These are phyloP conservation scores for Carposina sasakii DNA, from an alignment of 1,140 invertebrate genomes.

Conservation along the genomic window DNA sequence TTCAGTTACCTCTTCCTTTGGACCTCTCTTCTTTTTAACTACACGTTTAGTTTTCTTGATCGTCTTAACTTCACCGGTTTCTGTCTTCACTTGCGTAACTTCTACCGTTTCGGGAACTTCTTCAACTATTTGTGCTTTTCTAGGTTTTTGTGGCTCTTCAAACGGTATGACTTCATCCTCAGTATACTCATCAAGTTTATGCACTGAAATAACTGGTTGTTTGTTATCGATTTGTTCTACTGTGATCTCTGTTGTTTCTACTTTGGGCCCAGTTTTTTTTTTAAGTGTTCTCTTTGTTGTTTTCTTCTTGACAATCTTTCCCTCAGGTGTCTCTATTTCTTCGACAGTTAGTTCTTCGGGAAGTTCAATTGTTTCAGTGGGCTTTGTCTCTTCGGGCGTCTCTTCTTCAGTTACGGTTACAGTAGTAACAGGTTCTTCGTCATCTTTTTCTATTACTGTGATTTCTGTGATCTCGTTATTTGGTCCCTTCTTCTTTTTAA, in stretches of 20 bases:
- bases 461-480: conserved; percentile 65
- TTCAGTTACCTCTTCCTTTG: conserved; percentile 52
- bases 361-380: conserved; percentile 13
- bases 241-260: conserved; percentile 36
- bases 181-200: conserved; percentile 33
- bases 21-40: conserved; percentile 46
- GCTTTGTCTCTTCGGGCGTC: neutral
- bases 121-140: conserved; percentile 13
- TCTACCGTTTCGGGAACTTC: conserved; percentile 26
- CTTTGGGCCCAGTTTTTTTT: conserved; percentile 39
- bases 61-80: conserved; percentile 50
- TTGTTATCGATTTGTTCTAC: conserved; percentile 22
- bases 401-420: conserved; percentile 30
- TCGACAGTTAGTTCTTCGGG: conserved; percentile 18
- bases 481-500: conserved; percentile 48
- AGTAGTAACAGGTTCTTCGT: conserved; percentile 49
- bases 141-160: neutral
- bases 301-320: conserved; percentile 47
- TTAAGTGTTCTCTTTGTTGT: conserved; percentile 59
- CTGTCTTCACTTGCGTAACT: conserved; percentile 39
- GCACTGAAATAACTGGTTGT: conserved; percentile 27
- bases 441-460: conserved; percentile 59
- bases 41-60: conserved; percentile 57
- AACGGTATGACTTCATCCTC: conserved; percentile 19
- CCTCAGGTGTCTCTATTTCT: conserved; percentile 26